Conservation (phyloP, 2,888 invertebrate species). For the Machimus rusticus region DNA sequence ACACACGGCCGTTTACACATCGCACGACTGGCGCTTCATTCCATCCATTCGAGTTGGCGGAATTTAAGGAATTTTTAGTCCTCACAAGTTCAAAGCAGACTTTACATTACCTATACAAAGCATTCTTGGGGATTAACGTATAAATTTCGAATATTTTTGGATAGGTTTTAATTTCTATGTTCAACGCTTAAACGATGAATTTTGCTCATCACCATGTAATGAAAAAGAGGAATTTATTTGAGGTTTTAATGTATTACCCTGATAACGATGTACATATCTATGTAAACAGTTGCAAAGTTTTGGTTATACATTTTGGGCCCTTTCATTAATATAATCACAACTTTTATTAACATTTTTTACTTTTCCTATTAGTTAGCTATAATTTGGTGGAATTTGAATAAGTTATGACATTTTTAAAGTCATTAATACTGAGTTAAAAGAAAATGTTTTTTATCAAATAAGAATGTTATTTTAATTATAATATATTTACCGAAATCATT, state of each 20-base stretch:
- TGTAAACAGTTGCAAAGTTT: background rate
- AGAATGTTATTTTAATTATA: too few relatives aligned
- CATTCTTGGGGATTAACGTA: background rate
- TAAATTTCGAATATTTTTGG: background rate
- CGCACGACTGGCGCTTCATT: background rate
- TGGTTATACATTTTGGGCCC: too few relatives aligned
- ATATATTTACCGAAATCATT: too few relatives aligned
- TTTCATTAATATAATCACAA: too few relatives aligned
- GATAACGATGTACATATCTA: too few relatives aligned
- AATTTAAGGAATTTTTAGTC: background rate
- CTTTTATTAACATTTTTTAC: too few relatives aligned
- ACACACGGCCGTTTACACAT: background rate
- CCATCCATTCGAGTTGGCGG: background rate
- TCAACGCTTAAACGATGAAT: background rate
- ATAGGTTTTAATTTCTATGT: background rate
- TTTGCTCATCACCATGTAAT: background rate
- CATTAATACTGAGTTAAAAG: too few relatives aligned
- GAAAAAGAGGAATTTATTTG: background rate
- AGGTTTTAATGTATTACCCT: too few relatives aligned
- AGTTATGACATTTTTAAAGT: too few relatives aligned
- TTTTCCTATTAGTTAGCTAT: too few relatives aligned
- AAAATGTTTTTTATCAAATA: too few relatives aligned
- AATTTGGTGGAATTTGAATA: too few relatives aligned
- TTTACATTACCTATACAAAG: background rate
- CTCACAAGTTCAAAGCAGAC: background rate